phyloP scores from a whole-genome alignment of 2,113 vertebrate species.

The Leptobrachium ailaonicum region DNA sequence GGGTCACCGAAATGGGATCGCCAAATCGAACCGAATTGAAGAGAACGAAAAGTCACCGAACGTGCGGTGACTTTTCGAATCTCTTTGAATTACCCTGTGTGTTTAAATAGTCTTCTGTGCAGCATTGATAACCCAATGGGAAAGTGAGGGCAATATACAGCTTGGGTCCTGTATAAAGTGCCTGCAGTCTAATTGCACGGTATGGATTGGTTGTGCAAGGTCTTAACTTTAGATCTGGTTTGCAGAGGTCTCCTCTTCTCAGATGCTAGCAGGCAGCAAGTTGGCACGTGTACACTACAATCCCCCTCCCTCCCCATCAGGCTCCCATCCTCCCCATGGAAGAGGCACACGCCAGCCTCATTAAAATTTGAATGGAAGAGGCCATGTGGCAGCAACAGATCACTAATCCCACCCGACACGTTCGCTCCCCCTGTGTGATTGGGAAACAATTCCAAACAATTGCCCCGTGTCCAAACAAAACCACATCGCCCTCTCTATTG shows the following conservation, averaged over 20 bases:
- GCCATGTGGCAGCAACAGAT: slow-evolving; percentile 82
- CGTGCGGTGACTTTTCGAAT: no score
- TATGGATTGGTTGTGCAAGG: no score
- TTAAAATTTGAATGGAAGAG: slow-evolving; percentile 77
- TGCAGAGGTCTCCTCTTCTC: background rate
- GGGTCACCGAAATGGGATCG: no score
- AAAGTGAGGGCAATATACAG: no score
- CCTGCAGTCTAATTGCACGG: no score
- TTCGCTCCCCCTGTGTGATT: slow-evolving; percentile 72
- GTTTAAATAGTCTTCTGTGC: no score
- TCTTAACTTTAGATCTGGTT: no score
- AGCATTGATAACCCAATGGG: no score
- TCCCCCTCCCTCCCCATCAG: background rate
- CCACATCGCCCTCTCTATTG: background rate
- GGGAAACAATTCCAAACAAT: slow-evolving; percentile 60
- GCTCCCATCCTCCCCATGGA: slow-evolving; percentile 56
- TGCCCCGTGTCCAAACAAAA: background rate
- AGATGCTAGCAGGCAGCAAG: slow-evolving; percentile 55
- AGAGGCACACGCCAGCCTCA: slow-evolving; percentile 80
- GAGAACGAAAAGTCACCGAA: no score
- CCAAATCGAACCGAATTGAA: no score
- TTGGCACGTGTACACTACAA: slow-evolving; percentile 59
- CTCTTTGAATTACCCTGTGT: no score
- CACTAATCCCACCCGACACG: slow-evolving; percentile 63
- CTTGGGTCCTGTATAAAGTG: no score